phyloP scores from a whole-genome alignment of 2,888 invertebrate genomes.

The Barypeithes pellucidus region DNA sequence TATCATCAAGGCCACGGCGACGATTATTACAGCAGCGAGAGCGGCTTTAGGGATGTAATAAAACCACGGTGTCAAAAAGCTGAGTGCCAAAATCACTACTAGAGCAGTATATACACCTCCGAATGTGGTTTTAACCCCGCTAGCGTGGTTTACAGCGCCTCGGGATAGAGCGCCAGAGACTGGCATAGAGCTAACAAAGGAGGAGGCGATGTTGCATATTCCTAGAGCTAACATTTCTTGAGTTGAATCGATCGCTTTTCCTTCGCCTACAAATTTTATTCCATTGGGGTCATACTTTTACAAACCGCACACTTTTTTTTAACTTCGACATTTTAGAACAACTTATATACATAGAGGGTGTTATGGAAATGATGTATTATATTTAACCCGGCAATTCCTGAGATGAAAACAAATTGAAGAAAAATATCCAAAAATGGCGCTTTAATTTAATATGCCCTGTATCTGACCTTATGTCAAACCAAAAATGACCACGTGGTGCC shows the following conservation, averaged over 20 bases:
- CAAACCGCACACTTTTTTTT: too few relatives aligned
- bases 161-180: slow-evolving; percentile 77
- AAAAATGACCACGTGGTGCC: too few relatives aligned
- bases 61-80: slow-evolving; percentile 79
- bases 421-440: too few relatives aligned
- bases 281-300: too few relatives aligned
- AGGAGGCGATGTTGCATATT: slow-evolving; percentile 78
- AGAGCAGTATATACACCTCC: slow-evolving; percentile 78
- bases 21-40: slow-evolving; percentile 81
- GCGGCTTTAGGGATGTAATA: slow-evolving; percentile 78
- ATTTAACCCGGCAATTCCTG: too few relatives aligned
- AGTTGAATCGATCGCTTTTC: slow-evolving; percentile 78
- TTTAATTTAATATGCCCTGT: too few relatives aligned
- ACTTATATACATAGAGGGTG: too few relatives aligned
- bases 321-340: not conserved
- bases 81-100: slow-evolving; percentile 72
- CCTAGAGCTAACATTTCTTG: slow-evolving; percentile 82
- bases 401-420: too few relatives aligned
- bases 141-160: slow-evolving; percentile 82
- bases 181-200: slow-evolving; percentile 81
- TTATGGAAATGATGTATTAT: too few relatives aligned
- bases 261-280: slow-evolving; percentile 70
- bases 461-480: too few relatives aligned
- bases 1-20: slow-evolving; percentile 81
- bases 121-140: slow-evolving; percentile 80